These are phyloP conservation scores for Anarsia innoxiella DNA, from an alignment of 2,888 invertebrate species.

Conservation along the genomic window DNA sequence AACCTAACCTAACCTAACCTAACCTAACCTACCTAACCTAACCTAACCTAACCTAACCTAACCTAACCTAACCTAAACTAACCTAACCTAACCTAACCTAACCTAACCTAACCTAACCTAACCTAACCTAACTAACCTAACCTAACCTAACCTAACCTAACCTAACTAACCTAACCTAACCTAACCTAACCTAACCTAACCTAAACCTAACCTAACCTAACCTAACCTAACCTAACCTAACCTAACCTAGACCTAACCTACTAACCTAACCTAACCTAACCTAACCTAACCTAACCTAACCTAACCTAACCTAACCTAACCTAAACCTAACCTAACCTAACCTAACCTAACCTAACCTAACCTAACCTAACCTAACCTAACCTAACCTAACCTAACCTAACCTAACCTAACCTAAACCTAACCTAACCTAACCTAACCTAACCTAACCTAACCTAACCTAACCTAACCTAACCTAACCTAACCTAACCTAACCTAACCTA, in stretches of 20 bases:
- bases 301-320: constrained; percentile 12
- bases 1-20: constrained; percentile 7
- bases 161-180: constrained; percentile 16
- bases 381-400: constrained; percentile 12
- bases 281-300: constrained; percentile 17
- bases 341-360: background rate
- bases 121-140: constrained; percentile 17
- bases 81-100: constrained; percentile 11
- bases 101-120: constrained; percentile 17
- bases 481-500: constrained; percentile 16
- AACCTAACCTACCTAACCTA: background rate
- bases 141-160: constrained; percentile 17
- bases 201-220: constrained; percentile 16
- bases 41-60: constrained; percentile 13
- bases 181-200: constrained; percentile 17
- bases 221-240: constrained; percentile 21
- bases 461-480: constrained; percentile 18
- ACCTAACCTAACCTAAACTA: constrained; percentile 9
- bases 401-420: constrained; percentile 9
- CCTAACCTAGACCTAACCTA: constrained; percentile 23
- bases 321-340: constrained; percentile 11
- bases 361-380: constrained; percentile 9
- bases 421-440: constrained; percentile 13
- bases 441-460: constrained; percentile 17
- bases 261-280: constrained; percentile 20